These are phyloP conservation scores for Zoanthus gigantus DNA, from an alignment of 92 coral and sea anemone genomes.

Conservation along the genomic window DNA sequence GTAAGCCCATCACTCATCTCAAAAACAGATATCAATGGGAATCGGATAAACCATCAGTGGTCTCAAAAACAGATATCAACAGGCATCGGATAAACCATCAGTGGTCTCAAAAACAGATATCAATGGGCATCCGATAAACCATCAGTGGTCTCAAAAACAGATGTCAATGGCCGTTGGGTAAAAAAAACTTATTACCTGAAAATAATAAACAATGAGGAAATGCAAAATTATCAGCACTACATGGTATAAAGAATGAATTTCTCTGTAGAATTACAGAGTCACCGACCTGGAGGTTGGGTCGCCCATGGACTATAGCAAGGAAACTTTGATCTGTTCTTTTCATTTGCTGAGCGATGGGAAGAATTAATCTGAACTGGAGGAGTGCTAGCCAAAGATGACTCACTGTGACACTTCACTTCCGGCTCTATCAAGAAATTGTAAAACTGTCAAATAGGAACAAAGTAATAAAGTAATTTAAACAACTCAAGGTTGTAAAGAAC, in stretches of 20 bases:
- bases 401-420: constrained; percentile 60
- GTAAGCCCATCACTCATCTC: too few relatives aligned
- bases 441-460: not conserved
- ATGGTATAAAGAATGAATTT: not conserved
- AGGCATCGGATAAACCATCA: too few relatives aligned
- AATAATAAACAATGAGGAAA: not conserved
- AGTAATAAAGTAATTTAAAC: not conserved
- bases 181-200: too few relatives aligned
- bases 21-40: too few relatives aligned
- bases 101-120: not conserved
- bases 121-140: not conserved
- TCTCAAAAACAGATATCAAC: too few relatives aligned
- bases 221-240: not conserved
- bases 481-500: not conserved
- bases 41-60: too few relatives aligned
- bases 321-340: constrained; percentile 69
- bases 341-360: constrained; percentile 66
- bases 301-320: constrained; percentile 91
- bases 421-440: constrained; percentile 59
- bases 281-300: constrained; percentile 76
- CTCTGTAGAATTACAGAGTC: not conserved
- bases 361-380: constrained; percentile 42
- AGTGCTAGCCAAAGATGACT: constrained; percentile 48
- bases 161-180: not conserved
- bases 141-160: not conserved